Conservation (phyloP, 2,113 vertebrate species). For the Clarias magur region DNA sequence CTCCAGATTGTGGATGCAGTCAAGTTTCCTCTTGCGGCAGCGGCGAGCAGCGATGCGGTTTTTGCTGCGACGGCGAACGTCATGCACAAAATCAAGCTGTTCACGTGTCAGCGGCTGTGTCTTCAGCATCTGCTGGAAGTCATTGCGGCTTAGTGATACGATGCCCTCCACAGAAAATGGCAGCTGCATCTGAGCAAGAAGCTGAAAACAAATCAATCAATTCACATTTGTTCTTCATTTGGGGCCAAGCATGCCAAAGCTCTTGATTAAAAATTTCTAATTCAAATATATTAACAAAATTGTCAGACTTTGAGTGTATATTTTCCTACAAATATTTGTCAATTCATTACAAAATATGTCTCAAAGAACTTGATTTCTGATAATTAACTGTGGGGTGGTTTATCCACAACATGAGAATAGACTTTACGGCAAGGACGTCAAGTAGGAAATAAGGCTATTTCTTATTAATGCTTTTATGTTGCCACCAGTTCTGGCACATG, state of each 20-base stretch:
- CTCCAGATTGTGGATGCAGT: slow-evolving; percentile 93
- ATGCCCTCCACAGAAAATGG: slow-evolving; percentile 88
- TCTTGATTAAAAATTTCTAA: too few relatives aligned
- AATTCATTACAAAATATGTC: neutral
- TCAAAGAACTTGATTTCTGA: neutral
- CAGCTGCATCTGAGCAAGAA: slow-evolving; percentile 80
- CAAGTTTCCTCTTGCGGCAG: slow-evolving; percentile 94
- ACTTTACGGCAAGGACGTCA: neutral
- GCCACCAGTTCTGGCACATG: neutral
- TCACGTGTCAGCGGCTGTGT: slow-evolving; percentile 84
- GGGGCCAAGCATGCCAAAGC: neutral
- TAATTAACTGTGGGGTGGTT: neutral
- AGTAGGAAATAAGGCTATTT: neutral
- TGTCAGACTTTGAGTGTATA: neutral
- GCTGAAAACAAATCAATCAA: neutral
- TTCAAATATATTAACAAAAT: neutral
- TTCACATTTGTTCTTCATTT: neutral
- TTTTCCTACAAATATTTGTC: neutral
- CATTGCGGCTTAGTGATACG: slow-evolving; percentile 85
- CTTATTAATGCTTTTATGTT: neutral
- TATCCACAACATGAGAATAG: neutral
- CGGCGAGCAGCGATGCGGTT: slow-evolving; percentile 93
- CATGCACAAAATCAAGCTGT: slow-evolving; percentile 90
- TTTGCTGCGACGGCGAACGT: slow-evolving; percentile 91
- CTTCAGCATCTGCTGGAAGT: slow-evolving; percentile 93